phyloP scores from a whole-genome alignment of 2,797 vertebrate genomes.

The Catharus ustulatus region DNA sequence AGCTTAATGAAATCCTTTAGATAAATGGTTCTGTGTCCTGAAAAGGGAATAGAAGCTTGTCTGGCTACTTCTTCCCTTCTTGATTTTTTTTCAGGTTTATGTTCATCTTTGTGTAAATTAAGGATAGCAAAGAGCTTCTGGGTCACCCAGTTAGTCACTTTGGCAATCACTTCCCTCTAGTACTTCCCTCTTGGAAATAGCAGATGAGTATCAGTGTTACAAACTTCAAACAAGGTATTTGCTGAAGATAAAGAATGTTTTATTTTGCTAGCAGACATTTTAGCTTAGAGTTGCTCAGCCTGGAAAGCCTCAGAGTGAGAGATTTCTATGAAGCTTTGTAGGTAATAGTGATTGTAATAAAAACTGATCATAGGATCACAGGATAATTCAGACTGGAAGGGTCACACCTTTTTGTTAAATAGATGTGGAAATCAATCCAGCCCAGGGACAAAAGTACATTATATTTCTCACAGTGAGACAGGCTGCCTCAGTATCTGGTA shows the following conservation, averaged over 20 bases:
- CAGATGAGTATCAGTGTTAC: background rate
- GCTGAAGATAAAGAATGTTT: background rate
- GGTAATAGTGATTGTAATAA: background rate
- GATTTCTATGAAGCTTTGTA: background rate
- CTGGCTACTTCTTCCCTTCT: background rate
- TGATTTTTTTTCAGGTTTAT: background rate
- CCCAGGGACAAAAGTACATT: background rate
- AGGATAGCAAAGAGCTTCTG: background rate
- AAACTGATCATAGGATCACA: background rate
- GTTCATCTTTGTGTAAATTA: background rate
- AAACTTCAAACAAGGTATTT: background rate
- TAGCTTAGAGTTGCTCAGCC: background rate
- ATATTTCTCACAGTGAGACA: background rate
- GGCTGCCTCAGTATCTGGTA: background rate
- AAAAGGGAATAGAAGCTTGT: background rate
- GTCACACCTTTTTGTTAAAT: conserved; percentile 14
- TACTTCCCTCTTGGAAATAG: background rate
- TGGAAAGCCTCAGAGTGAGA: background rate
- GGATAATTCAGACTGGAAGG: background rate
- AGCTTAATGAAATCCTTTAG: conserved; percentile 45
- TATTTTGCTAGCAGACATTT: background rate
- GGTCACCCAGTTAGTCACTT: background rate
- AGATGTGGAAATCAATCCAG: background rate
- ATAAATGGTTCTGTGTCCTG: conserved; percentile 33
- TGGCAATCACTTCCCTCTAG: background rate